A percentile compares a stretch with the other conserved stretches of the same genome.
These are phyloP conservation scores for Pantelozetes paolii DNA, from an alignment of 2,888 invertebrate species.

Conservation along the genomic window DNA sequence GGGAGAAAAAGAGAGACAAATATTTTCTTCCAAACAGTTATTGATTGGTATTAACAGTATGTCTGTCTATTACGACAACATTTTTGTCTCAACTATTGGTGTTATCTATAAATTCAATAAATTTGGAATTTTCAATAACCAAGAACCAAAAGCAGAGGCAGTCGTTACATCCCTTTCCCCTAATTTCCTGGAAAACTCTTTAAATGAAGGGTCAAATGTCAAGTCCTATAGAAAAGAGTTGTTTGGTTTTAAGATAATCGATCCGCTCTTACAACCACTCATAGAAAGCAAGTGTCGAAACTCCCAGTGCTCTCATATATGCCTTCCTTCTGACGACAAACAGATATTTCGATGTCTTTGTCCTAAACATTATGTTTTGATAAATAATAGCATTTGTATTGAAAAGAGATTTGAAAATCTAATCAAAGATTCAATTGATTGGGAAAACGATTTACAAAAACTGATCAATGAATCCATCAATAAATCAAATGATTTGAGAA, in stretches of 20 bases:
- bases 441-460: constrained; percentile 18
- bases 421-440: neutral
- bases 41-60: neutral
- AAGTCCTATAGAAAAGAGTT: neutral
- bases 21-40: neutral
- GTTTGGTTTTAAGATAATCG: neutral
- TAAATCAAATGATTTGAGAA: constrained; percentile 4
- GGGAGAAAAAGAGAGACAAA: constrained; percentile 1
- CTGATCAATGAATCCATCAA: neutral
- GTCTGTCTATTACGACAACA: neutral
- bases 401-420: neutral
- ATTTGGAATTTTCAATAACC: neutral
- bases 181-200: neutral
- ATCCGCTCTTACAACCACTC: neutral
- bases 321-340: neutral
- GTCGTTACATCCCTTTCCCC: neutral
- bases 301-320: constrained; percentile 8
- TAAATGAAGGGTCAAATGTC: neutral
- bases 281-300: neutral
- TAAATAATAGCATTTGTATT: neutral
- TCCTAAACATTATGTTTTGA: neutral
- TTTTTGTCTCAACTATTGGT: neutral
- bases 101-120: neutral
- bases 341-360: constrained; percentile 1
- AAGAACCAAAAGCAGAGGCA: neutral